Conservation (phyloP, 2,113 vertebrate genomes). For the Entelurus aequoreus region DNA sequence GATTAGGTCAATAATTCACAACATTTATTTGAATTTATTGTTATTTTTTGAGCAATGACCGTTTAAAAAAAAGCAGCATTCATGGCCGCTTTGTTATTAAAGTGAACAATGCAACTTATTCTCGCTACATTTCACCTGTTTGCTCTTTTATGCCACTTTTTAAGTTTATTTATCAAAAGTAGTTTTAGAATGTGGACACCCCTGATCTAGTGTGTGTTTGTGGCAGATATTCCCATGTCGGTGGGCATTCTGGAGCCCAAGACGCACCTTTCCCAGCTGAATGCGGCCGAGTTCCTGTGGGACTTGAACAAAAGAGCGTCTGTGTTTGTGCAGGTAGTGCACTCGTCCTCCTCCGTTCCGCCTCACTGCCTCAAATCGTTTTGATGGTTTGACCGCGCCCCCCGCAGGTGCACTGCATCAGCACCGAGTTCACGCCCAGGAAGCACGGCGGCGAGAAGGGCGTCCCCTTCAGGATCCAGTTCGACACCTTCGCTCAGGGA, state of each 20-base stretch:
- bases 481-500: conserved; percentile 89
- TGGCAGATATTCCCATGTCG: conserved; percentile 93
- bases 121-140: too few relatives aligned
- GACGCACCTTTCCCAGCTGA: conserved; percentile 90
- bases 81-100: too few relatives aligned
- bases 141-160: too few relatives aligned
- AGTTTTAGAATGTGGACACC: too few relatives aligned
- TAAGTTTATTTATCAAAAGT: too few relatives aligned
- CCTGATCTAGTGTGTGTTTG: neutral
- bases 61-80: too few relatives aligned
- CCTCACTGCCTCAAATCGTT: neutral
- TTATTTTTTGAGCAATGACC: too few relatives aligned
- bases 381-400: too few relatives aligned
- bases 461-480: conserved; percentile 93
- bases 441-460: conserved; percentile 98
- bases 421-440: conserved; percentile 97
- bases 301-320: conserved; percentile 92
- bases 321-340: conserved; percentile 91
- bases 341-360: neutral
- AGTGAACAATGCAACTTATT: too few relatives aligned
- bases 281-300: conserved; percentile 98
- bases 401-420: conserved; percentile 92
- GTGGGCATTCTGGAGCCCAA: conserved; percentile 94
- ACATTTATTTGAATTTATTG: too few relatives aligned
- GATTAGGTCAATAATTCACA: too few relatives aligned